Base-by-base conservation (phyloP, 2,113 vertebrate genomes). In the Chamaetylas fuelleborni region DNA sequence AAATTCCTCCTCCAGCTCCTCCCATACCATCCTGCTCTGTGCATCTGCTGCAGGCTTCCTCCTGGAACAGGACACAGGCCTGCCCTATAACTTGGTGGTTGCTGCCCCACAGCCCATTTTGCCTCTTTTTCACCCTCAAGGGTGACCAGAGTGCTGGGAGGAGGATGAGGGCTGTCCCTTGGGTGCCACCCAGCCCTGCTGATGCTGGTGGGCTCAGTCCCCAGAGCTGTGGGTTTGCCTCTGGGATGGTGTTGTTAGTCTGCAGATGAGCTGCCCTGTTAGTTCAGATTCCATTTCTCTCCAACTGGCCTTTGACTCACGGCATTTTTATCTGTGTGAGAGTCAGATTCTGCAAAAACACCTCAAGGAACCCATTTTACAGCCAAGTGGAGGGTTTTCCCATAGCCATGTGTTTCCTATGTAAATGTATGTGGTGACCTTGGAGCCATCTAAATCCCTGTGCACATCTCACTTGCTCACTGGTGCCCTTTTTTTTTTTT, bases 401-500 rank as follows among this genome's bases (percentile, higher is more conserved):
- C 65, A 60, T 62, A 93, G 58, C 91, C 98, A 98, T 98, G 97
- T 98, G 98, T 98, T 98, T 98, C 97, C 97, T 94, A 92, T 97
- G 97, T 97, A 97, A 94, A 95, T 95, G 95, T 97, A 93, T 24
- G 64, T 94, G 87, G 96, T 96, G 98, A 97, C 96, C 95, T 94
- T 81, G 97, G 97, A 98, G 98, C 96, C 97, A 97, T 95, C 97
- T 95, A 98, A 98, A 98, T 98, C 98, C 97, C 97, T 88, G 87
- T 61, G 90, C 80, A 56, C 97, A 98, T 97, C 97, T 95, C 97
- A 96, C 97, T 98, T 97, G 97, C 96, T 97, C 96, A 62, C 94
- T 92, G 96, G 74, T 24, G 62, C 64, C 7, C 91, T 96, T 62
- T 89, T 95, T 96, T 29, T 40, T 31, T 93, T 76, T 71, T 24